Evolutionary conservation across 1,140 invertebrate genomes (phyloP), one percentile per base, ranked within the genome.

Genomic region (Notospermus geniculatus): DNA sequence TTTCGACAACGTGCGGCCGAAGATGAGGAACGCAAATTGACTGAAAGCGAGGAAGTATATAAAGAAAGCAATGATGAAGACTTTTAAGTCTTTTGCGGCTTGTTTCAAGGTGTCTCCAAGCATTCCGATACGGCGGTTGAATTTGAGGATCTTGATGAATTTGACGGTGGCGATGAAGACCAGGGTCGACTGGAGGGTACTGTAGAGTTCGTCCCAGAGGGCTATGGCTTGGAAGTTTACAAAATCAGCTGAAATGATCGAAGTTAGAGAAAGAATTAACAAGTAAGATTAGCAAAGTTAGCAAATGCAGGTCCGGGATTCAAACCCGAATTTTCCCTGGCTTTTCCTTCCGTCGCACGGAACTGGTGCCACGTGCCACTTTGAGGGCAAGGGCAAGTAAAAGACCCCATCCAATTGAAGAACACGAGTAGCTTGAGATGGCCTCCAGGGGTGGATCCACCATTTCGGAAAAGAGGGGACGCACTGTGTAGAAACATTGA

Each of bases 161-260:
- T 85, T 83, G 54, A 85, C 68, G n/a, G 83, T 84, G 25, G 80
- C 77, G 19, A 84, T 68, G 65, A 84, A 85, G 17, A 83, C 82
- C 1, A 84, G 77, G 57, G 77, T 73, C 7, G 77, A 76, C 54
- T 82, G 73, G 43, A 84, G 66, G 54, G 75, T 83, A 45, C 80
- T 78, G 62, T 82, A 85, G 1, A 80, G 65, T 64, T 84, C 82
- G 65, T 84, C 82, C 65, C 83, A 83, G n/a, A 77, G 63, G 1
- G 81, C 82, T 15, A 85, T 71, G 17, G 77, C 77, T 61, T 83
- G 80, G 69, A 85, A 81, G 72, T 85, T 84, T 1, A 85, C 81
- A 64, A 81, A 84, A 17, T 83, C 83, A 60, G 79, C 83, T 83
- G 69, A 55, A 77, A 66, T 67, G 68, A 59, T 30, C 41, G 52